A percentile compares a stretch with the other conserved stretches of the same genome.
Evolutionary conservation across 2,797 vertebrate genomes (phyloP).

Genomic region (Coracias cyanogaster): DNA sequence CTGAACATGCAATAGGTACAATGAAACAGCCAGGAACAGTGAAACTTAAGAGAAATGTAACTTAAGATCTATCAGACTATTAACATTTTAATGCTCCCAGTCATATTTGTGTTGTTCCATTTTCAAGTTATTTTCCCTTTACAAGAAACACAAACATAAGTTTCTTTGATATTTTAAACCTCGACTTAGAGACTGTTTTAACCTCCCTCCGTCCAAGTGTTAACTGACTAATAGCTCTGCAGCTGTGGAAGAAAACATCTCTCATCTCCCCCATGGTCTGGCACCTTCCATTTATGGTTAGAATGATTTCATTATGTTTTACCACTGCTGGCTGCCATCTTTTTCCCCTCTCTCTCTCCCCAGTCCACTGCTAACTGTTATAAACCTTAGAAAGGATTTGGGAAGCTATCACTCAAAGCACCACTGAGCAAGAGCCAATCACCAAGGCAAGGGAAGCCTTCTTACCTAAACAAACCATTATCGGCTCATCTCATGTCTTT

Average conservation of each 20-base stretch:
- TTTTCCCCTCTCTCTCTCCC: neutral
- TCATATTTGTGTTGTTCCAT: neutral
- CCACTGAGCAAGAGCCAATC: slow-evolving; percentile 20
- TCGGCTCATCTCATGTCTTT: slow-evolving; percentile 62
- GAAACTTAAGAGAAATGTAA: neutral
- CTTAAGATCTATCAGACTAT: neutral
- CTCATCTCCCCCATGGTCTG: slow-evolving; percentile 52
- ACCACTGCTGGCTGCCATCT: slow-evolving; percentile 25
- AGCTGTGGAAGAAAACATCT: slow-evolving; percentile 66
- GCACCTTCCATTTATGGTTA: slow-evolving; percentile 63
- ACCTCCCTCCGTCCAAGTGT: slow-evolving; percentile 36
- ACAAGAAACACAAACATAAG: slow-evolving; percentile 35
- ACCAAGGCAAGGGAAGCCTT: slow-evolving; percentile 44
- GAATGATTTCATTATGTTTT: slow-evolving; percentile 42
- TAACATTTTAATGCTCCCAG: slow-evolving; percentile 17
- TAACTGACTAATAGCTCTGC: slow-evolving; percentile 67
- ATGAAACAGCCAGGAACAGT: neutral
- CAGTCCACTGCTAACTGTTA: neutral
- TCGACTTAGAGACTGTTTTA: neutral
- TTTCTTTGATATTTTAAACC: slow-evolving; percentile 55
- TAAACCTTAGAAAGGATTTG: slow-evolving; percentile 15
- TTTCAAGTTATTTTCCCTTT: slow-evolving; percentile 55
- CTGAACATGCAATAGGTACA: neutral
- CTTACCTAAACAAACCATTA: slow-evolving; percentile 72
- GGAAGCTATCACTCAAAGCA: slow-evolving; percentile 13